A percentile compares a stretch with the other conserved stretches of the same genome.
These are phyloP conservation scores for Melanerpes aurifrons DNA, from an alignment of 2,113 vertebrate species.

Conservation along the genomic window DNA sequence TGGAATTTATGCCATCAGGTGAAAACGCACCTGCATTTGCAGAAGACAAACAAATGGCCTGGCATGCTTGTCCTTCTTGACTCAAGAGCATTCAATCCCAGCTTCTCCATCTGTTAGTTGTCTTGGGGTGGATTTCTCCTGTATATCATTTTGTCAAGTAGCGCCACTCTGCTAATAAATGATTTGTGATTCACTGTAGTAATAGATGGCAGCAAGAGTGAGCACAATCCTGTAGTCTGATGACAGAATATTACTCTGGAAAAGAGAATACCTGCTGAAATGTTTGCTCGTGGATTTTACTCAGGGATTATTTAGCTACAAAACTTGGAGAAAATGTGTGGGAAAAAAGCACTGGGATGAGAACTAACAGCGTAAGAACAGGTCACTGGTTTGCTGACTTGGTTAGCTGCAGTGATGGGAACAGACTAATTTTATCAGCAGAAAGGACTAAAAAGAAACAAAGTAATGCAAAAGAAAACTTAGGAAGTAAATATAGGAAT, in stretches of 20 bases:
- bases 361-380: background rate
- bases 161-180: background rate
- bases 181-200: background rate
- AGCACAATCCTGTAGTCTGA: background rate
- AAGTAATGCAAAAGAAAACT: conserved; percentile 27
- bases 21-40: fast-evolving
- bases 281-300: background rate
- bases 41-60: background rate
- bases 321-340: background rate
- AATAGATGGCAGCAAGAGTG: background rate
- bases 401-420: conserved; percentile 16
- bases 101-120: background rate
- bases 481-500: conserved; percentile 22
- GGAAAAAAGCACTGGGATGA: conserved; percentile 6
- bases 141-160: background rate
- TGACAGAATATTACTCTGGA: background rate
- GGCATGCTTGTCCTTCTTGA: background rate
- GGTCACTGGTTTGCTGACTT: conserved; percentile 4
- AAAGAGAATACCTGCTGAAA: background rate
- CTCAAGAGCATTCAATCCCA: background rate
- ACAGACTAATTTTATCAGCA: background rate
- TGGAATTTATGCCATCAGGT: background rate
- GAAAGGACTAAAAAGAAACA: conserved; percentile 34
- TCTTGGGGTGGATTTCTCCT: background rate
- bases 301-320: background rate